Percentiles rank a stretch among this genome's conserved stretches.
Evolutionary conservation across 2,797 vertebrate species (phyloP).

Genomic region (Fistularia tabacaria): DNA sequence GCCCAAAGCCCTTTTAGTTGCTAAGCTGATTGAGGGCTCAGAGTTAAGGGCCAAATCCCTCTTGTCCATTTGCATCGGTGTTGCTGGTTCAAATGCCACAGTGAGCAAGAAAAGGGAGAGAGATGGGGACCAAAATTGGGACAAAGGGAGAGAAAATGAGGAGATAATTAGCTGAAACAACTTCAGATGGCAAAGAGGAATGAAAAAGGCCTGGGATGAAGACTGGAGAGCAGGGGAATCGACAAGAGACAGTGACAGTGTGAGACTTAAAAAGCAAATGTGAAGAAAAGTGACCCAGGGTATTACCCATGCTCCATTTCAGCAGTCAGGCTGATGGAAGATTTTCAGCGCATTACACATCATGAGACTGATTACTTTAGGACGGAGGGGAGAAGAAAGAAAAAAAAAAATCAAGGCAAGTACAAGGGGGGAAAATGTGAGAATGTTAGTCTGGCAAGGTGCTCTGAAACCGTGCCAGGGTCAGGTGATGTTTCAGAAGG

Average conservation of each 20-base stretch:
- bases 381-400: conserved; percentile 56
- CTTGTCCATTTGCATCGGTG: conserved; percentile 70
- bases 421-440: conserved; percentile 33
- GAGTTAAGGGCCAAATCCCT: conserved; percentile 68
- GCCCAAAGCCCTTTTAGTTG: conserved; percentile 64
- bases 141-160: conserved; percentile 15
- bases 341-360: conserved; percentile 71
- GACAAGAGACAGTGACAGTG: conserved; percentile 19
- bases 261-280: conserved; percentile 51
- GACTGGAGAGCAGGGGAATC: conserved; percentile 23
- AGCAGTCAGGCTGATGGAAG: conserved; percentile 66
- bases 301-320: conserved; percentile 73
- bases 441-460: conserved; percentile 54
- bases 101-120: conserved; percentile 21
- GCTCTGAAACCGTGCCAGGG: conserved; percentile 66
- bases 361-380: conserved; percentile 76
- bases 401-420: conserved; percentile 40
- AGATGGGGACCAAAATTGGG: conserved; percentile 26
- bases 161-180: conserved; percentile 39
- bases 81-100: conserved; percentile 72
- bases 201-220: conserved; percentile 21
- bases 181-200: conserved; percentile 47
- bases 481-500: conserved; percentile 67
- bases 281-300: conserved; percentile 65
- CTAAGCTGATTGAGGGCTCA: conserved; percentile 74